Conservation (phyloP, 2,113 vertebrate species). For the Petrocephalus microphthalmus region DNA sequence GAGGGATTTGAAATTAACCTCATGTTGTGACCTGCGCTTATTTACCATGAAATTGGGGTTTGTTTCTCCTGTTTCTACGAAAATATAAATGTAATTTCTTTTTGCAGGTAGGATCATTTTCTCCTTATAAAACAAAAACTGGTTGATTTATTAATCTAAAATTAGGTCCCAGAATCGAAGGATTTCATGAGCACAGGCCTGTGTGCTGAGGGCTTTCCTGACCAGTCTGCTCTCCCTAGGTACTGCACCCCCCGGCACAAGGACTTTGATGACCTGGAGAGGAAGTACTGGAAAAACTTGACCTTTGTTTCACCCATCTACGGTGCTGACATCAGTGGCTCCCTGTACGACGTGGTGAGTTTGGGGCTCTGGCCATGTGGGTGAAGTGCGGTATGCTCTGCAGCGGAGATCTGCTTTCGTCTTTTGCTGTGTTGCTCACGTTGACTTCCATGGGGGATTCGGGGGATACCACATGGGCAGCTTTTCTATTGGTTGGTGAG, state of each 20-base stretch:
- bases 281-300: conserved; percentile 98
- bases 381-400: neutral
- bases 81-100: neutral
- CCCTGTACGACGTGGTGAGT: conserved; percentile 86
- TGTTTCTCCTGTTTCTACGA: neutral
- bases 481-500: too few species aligned
- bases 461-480: too few species aligned
- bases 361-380: too few species aligned
- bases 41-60: neutral
- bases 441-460: neutral
- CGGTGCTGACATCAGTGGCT: conserved; percentile 92
- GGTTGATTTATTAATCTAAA: neutral
- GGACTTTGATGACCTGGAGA: conserved; percentile 92
- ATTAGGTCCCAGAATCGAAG: neutral
- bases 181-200: neutral
- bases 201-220: neutral
- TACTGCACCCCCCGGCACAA: conserved; percentile 92
- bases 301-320: conserved; percentile 95
- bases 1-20: neutral
- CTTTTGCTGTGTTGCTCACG: neutral
- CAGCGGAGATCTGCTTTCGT: neutral
- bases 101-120: neutral
- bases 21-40: neutral
- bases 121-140: neutral
- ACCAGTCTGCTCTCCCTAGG: conserved; percentile 49